Percentiles rank a stretch among this genome's conserved stretches.
These are phyloP conservation scores for Exocentrus adspersus DNA, from an alignment of 2,888 invertebrate species.

Conservation along the genomic window DNA sequence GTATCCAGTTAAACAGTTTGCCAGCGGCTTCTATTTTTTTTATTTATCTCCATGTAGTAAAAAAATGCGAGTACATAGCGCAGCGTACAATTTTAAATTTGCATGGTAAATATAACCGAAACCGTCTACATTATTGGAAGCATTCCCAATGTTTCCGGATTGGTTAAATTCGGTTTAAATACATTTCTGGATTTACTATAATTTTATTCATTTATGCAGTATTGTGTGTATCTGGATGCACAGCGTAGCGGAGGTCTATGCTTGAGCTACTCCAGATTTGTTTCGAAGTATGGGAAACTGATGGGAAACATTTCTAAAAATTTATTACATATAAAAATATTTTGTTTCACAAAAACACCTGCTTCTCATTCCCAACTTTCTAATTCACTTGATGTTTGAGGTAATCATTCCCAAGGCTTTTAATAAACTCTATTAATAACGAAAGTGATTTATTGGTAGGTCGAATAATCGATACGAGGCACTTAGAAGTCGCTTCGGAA, in stretches of 20 bases:
- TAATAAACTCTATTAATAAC: no score
- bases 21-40: background rate
- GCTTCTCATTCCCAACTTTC: no score
- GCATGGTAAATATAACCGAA: constrained; percentile 14
- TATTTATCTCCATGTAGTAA: background rate
- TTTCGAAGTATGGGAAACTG: background rate
- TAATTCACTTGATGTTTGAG: no score
- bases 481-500: constrained; percentile 2
- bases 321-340: no score
- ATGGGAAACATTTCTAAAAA: background rate
- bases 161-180: constrained; percentile 14
- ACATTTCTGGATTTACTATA: constrained; percentile 19
- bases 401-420: no score
- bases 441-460: constrained; percentile 5
- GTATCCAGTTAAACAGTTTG: background rate
- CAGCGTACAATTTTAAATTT: constrained; percentile 15
- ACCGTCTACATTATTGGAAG: constrained; percentile 19
- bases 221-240: constrained; percentile 3
- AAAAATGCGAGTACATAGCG: no score
- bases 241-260: background rate
- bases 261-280: background rate
- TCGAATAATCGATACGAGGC: constrained; percentile 1
- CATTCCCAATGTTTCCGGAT: constrained; percentile 13
- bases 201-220: constrained; percentile 21
- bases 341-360: no score